Conservation (phyloP, 2,113 vertebrate species). For the Aegithalos caudatus region DNA sequence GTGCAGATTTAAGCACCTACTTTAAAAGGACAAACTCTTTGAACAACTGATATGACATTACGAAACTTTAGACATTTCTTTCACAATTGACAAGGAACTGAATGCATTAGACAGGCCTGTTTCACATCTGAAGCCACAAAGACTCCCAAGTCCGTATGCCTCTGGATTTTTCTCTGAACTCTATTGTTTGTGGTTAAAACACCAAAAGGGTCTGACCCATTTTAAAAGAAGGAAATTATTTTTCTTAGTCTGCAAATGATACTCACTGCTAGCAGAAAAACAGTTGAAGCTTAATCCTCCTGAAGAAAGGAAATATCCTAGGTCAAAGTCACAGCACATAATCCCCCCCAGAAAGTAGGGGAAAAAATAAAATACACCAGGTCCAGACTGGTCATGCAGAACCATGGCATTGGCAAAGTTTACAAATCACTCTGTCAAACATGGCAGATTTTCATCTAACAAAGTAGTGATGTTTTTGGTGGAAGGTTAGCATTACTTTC, state of each 20-base stretch:
- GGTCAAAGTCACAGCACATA: slow-evolving; percentile 5
- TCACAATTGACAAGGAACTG: slow-evolving; percentile 44
- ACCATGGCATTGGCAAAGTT: background rate
- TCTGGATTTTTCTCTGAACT: slow-evolving; percentile 37
- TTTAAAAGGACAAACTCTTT: slow-evolving; percentile 34
- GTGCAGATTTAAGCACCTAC: background rate
- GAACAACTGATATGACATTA: slow-evolving; percentile 37
- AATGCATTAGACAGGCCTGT: slow-evolving; percentile 35
- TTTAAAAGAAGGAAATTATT: slow-evolving; percentile 56
- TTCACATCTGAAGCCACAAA: slow-evolving; percentile 53
- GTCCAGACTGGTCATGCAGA: background rate
- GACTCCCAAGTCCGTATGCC: slow-evolving; percentile 11
- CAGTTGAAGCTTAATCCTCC: background rate
- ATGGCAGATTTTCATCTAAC: slow-evolving; percentile 15
- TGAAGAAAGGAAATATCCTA: slow-evolving; percentile 5
- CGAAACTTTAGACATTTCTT: slow-evolving; percentile 54
- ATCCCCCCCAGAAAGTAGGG: background rate
- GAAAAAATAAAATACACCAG: background rate
- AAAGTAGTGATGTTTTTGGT: background rate
- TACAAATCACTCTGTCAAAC: slow-evolving; percentile 12
- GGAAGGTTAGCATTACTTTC: background rate
- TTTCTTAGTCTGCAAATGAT: slow-evolving; percentile 14
- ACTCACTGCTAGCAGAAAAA: background rate
- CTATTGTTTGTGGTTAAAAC: slow-evolving; percentile 46
- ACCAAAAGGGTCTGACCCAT: slow-evolving; percentile 16